Evolutionary conservation across 1,140 invertebrate genomes (phyloP), one percentile per base, ranked within the genome.

Genomic region (Hyphantria cunea): DNA sequence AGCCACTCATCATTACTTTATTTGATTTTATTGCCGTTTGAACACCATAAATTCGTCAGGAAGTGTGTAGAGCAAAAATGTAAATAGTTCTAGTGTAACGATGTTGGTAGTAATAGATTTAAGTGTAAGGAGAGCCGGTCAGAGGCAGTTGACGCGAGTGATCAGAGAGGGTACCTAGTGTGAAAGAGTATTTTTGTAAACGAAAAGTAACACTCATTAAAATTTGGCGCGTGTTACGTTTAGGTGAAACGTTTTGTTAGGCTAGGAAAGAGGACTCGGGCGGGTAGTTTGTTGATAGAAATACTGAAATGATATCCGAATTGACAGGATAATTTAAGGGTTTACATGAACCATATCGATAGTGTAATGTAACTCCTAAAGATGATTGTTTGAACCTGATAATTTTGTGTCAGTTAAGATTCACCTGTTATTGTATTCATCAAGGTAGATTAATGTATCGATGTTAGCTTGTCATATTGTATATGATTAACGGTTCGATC

Each of bases 381-480:
- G 78, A 55, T 55, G 68, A 84, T 87, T 90, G 84, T 89, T 89
- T 85, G 74, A 84, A 81, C 69, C 78, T 74, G 71, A 80, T 83
- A 81, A 77, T 80, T 84, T 80, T 78, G 72, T 82, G 82, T 76
- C 80, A 77, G 75, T 87, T 86, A 85, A 69, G 72, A 82, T 76
- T 86, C 88, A 90, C 86, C 88, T 90, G 88, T 90, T 90, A 90
- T 83, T 89, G 83, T 87, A 86, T 82, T 84, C 86, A 87, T 88
- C 82, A 81, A 76, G 74, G 82, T 90, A 89, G 84, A 74, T 71
- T 82, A 86, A 78, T 84, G 81, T 89, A 84, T 88, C 70, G 68
- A 86, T 89, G 86, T 90, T 89, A 90, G 88, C 79, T 82, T 83
- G 76, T 88, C 79, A 83, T 72, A 86, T 84, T 83, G 80, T 82